A percentile compares a stretch with the other conserved stretches of the same genome.
Conservation (phyloP, 2,888 invertebrate genomes). For the Pachymerium ferrugineum region DNA sequence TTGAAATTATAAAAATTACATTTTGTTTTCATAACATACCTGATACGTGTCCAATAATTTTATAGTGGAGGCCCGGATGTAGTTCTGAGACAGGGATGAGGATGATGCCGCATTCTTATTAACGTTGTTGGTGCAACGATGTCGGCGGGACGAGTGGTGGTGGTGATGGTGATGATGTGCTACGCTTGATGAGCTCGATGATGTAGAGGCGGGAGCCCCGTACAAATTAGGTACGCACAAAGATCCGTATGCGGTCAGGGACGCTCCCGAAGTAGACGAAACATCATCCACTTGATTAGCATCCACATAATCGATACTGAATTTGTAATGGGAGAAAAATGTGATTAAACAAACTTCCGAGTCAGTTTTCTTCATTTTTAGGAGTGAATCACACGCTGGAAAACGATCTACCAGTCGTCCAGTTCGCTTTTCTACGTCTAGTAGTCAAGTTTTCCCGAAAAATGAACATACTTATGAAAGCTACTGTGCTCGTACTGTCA, state of each 20-base stretch:
- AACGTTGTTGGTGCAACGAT: constrained; percentile 33
- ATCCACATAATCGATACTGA: constrained; percentile 53
- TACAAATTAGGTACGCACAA: constrained; percentile 33
- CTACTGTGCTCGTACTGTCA: too few relatives aligned
- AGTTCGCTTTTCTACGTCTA: too few relatives aligned
- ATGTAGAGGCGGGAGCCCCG: constrained; percentile 33
- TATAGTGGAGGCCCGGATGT: constrained; percentile 62
- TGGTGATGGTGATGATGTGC: constrained; percentile 35
- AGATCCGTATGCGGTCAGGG: constrained; percentile 33
- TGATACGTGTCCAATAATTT: constrained; percentile 63
- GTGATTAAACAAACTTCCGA: not conserved
- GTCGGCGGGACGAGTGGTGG: constrained; percentile 37
- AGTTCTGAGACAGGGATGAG: constrained; percentile 50
- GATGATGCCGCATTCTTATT: constrained; percentile 26
- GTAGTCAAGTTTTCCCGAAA: too few relatives aligned
- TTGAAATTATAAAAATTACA: not conserved
- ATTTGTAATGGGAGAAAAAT: constrained; percentile 44
- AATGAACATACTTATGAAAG: too few relatives aligned
- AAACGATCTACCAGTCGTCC: too few relatives aligned
- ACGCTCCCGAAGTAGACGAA: constrained; percentile 35
- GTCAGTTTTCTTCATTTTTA: not conserved
- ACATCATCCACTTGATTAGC: constrained; percentile 66
- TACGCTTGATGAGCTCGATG: too few relatives aligned
- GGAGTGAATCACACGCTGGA: too few relatives aligned
- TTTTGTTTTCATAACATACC: constrained; percentile 40